These are phyloP conservation scores for Neosalanx taihuensis DNA, from an alignment of 2,797 vertebrate genomes.

Conservation along the genomic window DNA sequence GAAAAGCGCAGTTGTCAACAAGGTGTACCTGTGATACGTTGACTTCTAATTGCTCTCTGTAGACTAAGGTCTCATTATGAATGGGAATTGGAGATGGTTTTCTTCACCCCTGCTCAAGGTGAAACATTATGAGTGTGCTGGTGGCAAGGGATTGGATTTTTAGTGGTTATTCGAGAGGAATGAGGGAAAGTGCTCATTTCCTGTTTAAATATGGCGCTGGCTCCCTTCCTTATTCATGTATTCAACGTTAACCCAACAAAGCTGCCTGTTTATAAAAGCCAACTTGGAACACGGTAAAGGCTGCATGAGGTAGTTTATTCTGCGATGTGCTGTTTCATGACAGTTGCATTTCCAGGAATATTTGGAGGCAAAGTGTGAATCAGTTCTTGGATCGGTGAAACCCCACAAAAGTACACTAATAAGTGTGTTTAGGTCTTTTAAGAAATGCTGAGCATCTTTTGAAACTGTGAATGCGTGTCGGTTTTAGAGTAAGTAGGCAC, in stretches of 20 bases:
- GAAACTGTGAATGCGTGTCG: no score
- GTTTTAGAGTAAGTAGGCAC: no score
- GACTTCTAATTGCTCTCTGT: slow-evolving; percentile 22
- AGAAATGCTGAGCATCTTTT: no score
- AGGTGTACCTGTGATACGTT: slow-evolving; percentile 16
- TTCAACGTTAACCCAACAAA: slow-evolving; percentile 10
- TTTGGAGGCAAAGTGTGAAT: slow-evolving; percentile 13
- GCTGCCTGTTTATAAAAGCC: slow-evolving; percentile 6
- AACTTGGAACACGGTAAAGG: neutral
- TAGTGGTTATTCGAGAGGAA: slow-evolving; percentile 9
- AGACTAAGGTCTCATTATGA: slow-evolving; percentile 48
- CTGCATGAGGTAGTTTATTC: slow-evolving; percentile 12
- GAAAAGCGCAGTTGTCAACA: slow-evolving; percentile 29
- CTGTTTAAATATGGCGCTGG: slow-evolving; percentile 34
- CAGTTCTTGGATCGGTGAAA: slow-evolving; percentile 5
- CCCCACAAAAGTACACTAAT: neutral
- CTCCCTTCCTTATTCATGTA: neutral
- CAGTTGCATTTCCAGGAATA: neutral
- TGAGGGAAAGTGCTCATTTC: slow-evolving; percentile 35
- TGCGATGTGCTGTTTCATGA: slow-evolving; percentile 13
- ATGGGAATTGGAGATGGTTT: neutral
- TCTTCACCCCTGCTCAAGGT: slow-evolving; percentile 41
- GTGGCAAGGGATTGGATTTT: slow-evolving; percentile 8
- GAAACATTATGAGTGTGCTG: slow-evolving; percentile 34
- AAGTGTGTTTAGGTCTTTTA: no score